Evolutionary conservation across 1,140 invertebrate genomes (phyloP), one percentile per base, ranked within the genome.

Genomic region (Arion vulgaris): DNA sequence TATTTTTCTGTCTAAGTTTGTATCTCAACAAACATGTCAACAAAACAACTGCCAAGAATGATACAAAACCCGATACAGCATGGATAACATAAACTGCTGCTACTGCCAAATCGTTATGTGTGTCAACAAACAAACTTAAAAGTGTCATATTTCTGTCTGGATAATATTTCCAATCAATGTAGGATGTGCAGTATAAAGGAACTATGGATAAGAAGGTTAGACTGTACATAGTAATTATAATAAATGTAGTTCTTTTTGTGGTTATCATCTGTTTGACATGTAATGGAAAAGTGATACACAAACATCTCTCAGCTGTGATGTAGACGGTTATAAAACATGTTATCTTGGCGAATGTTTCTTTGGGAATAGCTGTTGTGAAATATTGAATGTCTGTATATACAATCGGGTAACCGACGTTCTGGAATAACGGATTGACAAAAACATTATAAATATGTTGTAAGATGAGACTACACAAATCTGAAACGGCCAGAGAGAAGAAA

Each of bases 1-100:
- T 62, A 9, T 13, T 77, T 32, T 77, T 77, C 41, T 57, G 49
- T 62, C 49, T 32, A 7, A 77, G 75, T 62, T 66, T 66, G 49
- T 51, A 9, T 5, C 57, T 32, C 17, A 77, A 28, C 1, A 62
- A 26, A 13, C 11, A 38, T 2, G 75, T 77, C 7, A 57, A 62
- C 9, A 36, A 4, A 62, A 36, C 32, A 9, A 77, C 51, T 7
- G 32, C 32, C 51, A 62, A 9, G 57, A 77, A 62, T 13, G 49
- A 53, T 1, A 41, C 26, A 4, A 28, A 1, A 32, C 28, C 66
- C 19, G 23, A 15, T 1, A 68, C 13, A 41, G 38, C 39, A 28
- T 45, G 32, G 19, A 77, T 13, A 19, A 57, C 7, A 23, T 57
- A 57, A 5, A 32, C 1, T 26, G 28, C 45, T 9, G 17, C 75